Evolutionary conservation across 2,888 invertebrate genomes (phyloP), one percentile per base, ranked within the genome.

Genomic region (Athetis lepigone): DNA sequence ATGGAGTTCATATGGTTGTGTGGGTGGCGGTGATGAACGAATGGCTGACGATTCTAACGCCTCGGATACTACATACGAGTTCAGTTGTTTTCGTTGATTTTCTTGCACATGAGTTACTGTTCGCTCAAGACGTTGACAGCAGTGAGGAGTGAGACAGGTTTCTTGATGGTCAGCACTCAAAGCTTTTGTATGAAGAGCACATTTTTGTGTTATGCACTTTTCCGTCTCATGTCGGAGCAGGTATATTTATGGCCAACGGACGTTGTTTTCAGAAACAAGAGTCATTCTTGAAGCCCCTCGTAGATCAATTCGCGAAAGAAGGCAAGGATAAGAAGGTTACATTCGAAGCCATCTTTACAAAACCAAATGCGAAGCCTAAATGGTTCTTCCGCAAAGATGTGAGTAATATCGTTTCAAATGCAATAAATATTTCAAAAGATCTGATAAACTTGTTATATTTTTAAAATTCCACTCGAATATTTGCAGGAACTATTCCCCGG

Each of bases 261-360:
- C 54, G 19, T 77, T 77, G 58, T 65, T 80, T 79, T 72, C 95
- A 99, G 98, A 99, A 99, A 97, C 97, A 97, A 95, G 99, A 99
- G 85, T 96, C 97, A 70, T 99, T 99, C 97, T 96, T 99, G 91
- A 98, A 98, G 92, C 99, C 99, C 70, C 96, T 99, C 86, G 97
- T 98, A 85, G 99, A 99, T 95, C 97, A 98, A 94, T 97, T 97
- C 89, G 98, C 98, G 79, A 98, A 98, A 92, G 98, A 99, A 96
- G 98, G 99, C 83, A 98, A 99, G 93, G 99, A 99, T 92, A 99
- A 98, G 92, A 98, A 98, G 92, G 98, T 98, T 77, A 96, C 96
- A 40, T 99, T 99, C 88, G 98, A 98, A 91, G 98, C 98, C 70
- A 97, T 98, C 88, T 99, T 99, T 95, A 98, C 98, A 74, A 99